A percentile compares a stretch with the other conserved stretches of the same genome.
Conservation (phyloP, 2,113 vertebrate genomes). For the Callospermophilus lateralis region DNA sequence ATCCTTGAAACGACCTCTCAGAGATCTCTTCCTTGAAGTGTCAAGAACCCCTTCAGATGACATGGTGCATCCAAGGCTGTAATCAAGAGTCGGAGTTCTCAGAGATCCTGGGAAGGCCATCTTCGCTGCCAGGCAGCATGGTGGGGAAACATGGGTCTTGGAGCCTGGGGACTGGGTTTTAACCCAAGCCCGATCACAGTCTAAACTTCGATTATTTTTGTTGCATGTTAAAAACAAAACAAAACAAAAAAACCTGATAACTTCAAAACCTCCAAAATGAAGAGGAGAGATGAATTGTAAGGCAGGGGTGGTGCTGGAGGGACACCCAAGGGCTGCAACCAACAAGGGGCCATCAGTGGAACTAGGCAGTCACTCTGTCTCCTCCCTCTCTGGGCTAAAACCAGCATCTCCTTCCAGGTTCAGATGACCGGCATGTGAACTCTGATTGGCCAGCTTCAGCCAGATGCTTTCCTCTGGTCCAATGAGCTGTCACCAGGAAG, state of each 20-base stretch:
- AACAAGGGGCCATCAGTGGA: background rate
- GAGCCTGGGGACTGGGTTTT: background rate
- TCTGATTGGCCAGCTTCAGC: slow-evolving; percentile 4
- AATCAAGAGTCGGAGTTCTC: background rate
- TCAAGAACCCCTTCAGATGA: background rate
- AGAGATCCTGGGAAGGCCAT: background rate
- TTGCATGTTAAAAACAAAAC: background rate
- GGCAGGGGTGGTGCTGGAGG: background rate
- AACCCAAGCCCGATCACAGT: background rate
- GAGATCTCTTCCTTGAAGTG: background rate
- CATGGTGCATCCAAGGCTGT: background rate
- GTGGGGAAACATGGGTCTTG: background rate
- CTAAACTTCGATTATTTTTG: slow-evolving; percentile 41
- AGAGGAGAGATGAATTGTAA: background rate
- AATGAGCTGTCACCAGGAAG: slow-evolving; percentile 4
- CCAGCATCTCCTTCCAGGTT: background rate
- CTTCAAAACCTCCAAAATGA: background rate
- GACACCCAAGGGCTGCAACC: background rate
- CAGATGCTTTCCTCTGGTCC: background rate
- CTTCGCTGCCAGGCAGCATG: background rate
- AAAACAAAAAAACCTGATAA: background rate
- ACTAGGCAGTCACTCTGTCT: background rate
- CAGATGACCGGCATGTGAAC: background rate
- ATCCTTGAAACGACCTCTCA: background rate
- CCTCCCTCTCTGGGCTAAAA: background rate